A percentile compares a stretch with the other conserved stretches of the same genome.
Evolutionary conservation across 2,113 vertebrate genomes (phyloP).

Genomic region (Serilophus lunatus): DNA sequence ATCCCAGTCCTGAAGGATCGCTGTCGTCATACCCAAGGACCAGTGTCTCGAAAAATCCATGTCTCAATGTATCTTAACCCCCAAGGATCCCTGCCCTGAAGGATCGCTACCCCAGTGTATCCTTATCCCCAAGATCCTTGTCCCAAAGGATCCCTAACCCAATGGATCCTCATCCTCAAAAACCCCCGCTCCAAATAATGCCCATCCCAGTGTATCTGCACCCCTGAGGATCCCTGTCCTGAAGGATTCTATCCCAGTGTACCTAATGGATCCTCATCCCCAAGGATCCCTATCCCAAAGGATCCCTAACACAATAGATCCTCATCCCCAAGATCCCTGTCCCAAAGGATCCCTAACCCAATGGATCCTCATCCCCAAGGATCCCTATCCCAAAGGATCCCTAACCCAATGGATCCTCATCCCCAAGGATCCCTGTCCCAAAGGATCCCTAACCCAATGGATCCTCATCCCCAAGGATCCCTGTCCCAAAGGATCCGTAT

Average conservation of each 20-base stretch:
- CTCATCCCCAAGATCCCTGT: rapidly evolving
- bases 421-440: no score
- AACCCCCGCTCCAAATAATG: neutral
- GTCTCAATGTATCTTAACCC: neutral
- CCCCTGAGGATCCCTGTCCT: no score
- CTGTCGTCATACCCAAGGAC: neutral
- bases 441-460: neutral
- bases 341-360: no score
- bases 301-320: neutral
- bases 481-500: neutral
- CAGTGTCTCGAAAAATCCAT: neutral
- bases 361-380: no score
- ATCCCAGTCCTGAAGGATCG: neutral
- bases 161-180: neutral
- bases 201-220: no score
- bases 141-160: no score
- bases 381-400: neutral
- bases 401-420: no score
- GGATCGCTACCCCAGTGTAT: no score
- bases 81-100: rapidly evolving
- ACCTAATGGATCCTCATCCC: no score
- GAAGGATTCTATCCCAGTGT: neutral
- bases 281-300: no score
- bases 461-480: neutral
- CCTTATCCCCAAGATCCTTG: rapidly evolving